Conservation (phyloP, 30 jellyfish, hydroid and myxozoan genomes). For the Catostylus mosaicus region DNA sequence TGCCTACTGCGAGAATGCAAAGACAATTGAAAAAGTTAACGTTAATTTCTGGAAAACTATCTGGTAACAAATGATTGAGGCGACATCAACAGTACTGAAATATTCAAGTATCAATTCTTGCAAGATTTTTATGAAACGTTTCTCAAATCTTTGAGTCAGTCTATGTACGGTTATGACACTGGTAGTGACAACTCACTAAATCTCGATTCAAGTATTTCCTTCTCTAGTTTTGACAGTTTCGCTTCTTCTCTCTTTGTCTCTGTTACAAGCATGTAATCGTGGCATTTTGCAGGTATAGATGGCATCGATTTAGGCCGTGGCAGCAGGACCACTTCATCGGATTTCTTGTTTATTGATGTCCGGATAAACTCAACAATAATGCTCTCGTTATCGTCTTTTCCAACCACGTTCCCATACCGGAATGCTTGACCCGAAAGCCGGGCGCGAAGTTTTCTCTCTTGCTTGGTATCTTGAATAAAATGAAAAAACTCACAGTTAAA, state of each 20-base stretch:
- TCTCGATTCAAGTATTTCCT: conserved; percentile 35
- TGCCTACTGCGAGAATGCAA: too few species aligned
- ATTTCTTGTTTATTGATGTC: conserved; percentile 36
- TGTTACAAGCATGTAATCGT: conserved; percentile 41
- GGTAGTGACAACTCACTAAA: conserved; percentile 29
- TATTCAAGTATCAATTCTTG: too few species aligned
- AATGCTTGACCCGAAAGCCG: conserved; percentile 72
- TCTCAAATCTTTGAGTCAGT: too few species aligned
- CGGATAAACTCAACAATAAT: conserved; percentile 47
- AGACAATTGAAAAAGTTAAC: too few species aligned
- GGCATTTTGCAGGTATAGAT: conserved; percentile 77
- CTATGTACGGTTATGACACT: too few species aligned
- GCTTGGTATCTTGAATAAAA: background rate
- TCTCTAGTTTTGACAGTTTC: conserved; percentile 32
- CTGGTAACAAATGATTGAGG: too few species aligned
- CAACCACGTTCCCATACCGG: conserved; percentile 61
- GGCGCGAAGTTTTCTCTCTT: conserved; percentile 53
- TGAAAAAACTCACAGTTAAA: background rate
- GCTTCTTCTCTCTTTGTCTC: conserved; percentile 28
- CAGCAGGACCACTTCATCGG: conserved; percentile 44
- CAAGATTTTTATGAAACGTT: too few species aligned
- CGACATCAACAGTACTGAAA: too few species aligned
- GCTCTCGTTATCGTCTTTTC: conserved; percentile 56
- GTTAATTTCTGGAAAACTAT: too few species aligned
- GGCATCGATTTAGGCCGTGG: conserved; percentile 68